These are phyloP conservation scores for Dolichotis patagonum DNA, from an alignment of 2,113 vertebrate genomes.

Conservation along the genomic window DNA sequence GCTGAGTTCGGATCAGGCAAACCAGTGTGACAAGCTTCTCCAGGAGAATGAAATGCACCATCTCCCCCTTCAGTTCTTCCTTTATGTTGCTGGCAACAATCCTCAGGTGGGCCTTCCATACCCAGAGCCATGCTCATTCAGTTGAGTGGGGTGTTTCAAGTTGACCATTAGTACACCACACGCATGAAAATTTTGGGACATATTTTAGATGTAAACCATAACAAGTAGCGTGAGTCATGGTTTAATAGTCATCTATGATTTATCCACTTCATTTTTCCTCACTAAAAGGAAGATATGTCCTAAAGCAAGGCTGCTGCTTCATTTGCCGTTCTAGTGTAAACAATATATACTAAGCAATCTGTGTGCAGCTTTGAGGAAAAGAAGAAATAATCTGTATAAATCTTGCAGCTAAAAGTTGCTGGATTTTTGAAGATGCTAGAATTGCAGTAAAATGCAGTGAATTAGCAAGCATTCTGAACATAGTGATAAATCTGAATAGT, in stretches of 20 bases:
- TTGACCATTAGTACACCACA: neutral
- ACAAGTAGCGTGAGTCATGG: neutral
- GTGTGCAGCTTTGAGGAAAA: neutral
- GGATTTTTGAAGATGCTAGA: neutral
- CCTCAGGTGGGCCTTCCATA: neutral
- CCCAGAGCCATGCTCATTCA: neutral
- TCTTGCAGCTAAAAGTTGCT: neutral
- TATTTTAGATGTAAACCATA: neutral
- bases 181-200: neutral
- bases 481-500: neutral
- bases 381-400: neutral
- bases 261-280: neutral
- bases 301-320: neutral
- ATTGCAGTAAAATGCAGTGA: neutral
- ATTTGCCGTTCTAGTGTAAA: neutral
- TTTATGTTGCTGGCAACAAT: neutral
- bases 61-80: neutral
- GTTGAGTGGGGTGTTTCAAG: neutral
- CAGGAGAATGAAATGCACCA: neutral
- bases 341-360: neutral
- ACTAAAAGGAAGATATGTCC: neutral
- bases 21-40: too few relatives aligned
- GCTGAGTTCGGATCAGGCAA: neutral
- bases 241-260: neutral
- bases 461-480: neutral